phyloP scores from a whole-genome alignment of 1,140 invertebrate species.

The Nephila pilipes region DNA sequence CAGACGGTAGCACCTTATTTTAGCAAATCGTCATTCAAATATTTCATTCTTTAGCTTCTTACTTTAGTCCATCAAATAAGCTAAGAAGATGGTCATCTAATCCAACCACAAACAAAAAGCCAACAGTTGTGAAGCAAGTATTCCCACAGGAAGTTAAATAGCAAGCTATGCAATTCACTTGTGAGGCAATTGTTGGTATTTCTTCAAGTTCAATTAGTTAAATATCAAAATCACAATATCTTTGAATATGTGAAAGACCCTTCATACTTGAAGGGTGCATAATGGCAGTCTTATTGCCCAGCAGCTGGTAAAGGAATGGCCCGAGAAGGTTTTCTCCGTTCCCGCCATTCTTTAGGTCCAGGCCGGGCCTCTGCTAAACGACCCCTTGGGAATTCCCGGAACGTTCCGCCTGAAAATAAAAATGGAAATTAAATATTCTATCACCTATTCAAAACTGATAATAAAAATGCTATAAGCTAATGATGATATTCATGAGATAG shows the following conservation, averaged over 20 bases:
- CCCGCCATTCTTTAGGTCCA: slow-evolving; percentile 59
- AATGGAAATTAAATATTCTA: not conserved
- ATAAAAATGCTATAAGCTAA: too few relatives aligned
- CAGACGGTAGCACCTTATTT: slow-evolving; percentile 60
- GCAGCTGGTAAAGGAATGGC: slow-evolving; percentile 65
- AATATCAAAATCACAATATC: slow-evolving; percentile 52
- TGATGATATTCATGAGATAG: too few relatives aligned
- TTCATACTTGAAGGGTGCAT: not conserved
- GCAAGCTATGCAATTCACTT: slow-evolving; percentile 70
- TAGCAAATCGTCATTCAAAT: slow-evolving; percentile 34
- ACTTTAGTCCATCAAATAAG: not conserved
- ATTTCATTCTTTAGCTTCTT: not conserved
- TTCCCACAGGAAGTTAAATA: slow-evolving; percentile 69
- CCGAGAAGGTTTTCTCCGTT: slow-evolving; percentile 66
- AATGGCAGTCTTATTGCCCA: slow-evolving; percentile 57
- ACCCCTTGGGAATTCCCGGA: slow-evolving; percentile 64
- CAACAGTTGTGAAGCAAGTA: slow-evolving; percentile 74
- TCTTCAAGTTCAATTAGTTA: slow-evolving; percentile 12
- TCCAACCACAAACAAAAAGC: slow-evolving; percentile 21
- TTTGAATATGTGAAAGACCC: slow-evolving; percentile 46
- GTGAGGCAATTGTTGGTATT: slow-evolving; percentile 48
- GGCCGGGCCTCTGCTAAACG: slow-evolving; percentile 52
- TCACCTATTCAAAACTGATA: too few relatives aligned
- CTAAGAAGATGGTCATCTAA: slow-evolving; percentile 14
- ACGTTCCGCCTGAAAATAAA: slow-evolving; percentile 61